Base-by-base conservation (phyloP, 1,140 invertebrate genomes). In the Aphis craccivora region DNA sequence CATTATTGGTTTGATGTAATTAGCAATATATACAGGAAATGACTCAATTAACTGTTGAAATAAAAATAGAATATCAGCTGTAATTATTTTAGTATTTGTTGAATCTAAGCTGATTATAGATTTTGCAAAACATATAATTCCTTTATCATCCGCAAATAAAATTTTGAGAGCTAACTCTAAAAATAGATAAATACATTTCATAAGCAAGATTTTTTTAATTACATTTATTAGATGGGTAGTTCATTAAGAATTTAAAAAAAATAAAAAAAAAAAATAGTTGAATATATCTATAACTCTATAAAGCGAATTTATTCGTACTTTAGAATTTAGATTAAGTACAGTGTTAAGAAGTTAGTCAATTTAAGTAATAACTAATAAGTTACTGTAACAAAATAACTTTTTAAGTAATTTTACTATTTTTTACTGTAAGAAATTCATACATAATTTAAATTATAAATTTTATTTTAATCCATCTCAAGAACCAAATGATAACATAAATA, bases 31-130 rank as follows among this genome's bases (percentile, higher is more conserved):
- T 22, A n/a, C 37, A 37, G 45, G 88, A 37, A 90, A 90, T 55
- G n/a, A 90, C 35, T 90, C 88, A 35, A 90, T 51, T 55, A 90
- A 90, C 23, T 90, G 88, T 55, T 55, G 48, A 90, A 90, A 53
- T 37, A 90, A 53, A 35, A 90, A 90, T 35, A 90, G 35, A 55
- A 90, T 90, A 40, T 90, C 88, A 37, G n/a, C 20, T 51, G 35
- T 90, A 37, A 90, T 55, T 40, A 53, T 55, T 35, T 51, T 53
- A 90, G 35, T 55, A 20, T 51, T 55, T 35, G 6, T 90, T 53
- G n/a, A 55, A 51, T 90, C 35, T 37, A 55, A 55, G 20, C 35
- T 35, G 9, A 90, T 37, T 37, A 90, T 22, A 37, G n/a, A 25
- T 90, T 90, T 90, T 90, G 88, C 48, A 90, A 23, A 90, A 90